Base-by-base conservation (phyloP, 2,888 invertebrate genomes). In the Leptothorax acervorum region DNA sequence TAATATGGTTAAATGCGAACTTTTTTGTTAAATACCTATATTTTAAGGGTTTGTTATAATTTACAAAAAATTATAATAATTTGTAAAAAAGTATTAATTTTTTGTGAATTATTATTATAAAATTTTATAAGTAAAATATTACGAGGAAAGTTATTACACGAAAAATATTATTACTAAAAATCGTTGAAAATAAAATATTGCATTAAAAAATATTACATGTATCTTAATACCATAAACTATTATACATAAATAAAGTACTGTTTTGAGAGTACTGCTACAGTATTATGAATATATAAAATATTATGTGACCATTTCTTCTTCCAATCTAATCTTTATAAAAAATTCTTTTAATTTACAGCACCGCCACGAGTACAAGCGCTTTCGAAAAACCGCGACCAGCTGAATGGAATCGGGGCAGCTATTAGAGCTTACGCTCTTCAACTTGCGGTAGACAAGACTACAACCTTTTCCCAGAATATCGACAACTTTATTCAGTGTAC, bases 401-500 rank as follows among this genome's bases (percentile, higher is more conserved):
- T 95, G 92, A 93, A 95, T 92, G 95, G 95, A 89, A 96, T 95
- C 42, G 98, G 98, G 57, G 97, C 97, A 28, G 96, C 97, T 2
- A 96, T 98, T 83, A 96, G 97, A 45, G 96, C 97, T 4, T 98
- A 98, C 94, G 98, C 98, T 9, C 95, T 98, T 1, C 97, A 97
- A 89, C 95, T 98, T 78, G 98, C 98, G 0, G 97, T 97, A 86
- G 98, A 98, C 95, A 97, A 97, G 93, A 97, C 97, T 92, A 98
- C 98, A 31, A 98, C 98, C 3, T 99, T 99, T 94, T 98, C 98
- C 57, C 98, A 98, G 95, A 98, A 98, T 93, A 97, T 99, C 84
- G 98, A 98, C 95, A 98, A 99, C 95, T 99, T 99, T 94, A 98
- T 99, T 86, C 97, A 98, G 74, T 99, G 99, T 95, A 99, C 99